Conservation (phyloP, 2,797 vertebrate species). For the Muraenolepis orangiensis region DNA sequence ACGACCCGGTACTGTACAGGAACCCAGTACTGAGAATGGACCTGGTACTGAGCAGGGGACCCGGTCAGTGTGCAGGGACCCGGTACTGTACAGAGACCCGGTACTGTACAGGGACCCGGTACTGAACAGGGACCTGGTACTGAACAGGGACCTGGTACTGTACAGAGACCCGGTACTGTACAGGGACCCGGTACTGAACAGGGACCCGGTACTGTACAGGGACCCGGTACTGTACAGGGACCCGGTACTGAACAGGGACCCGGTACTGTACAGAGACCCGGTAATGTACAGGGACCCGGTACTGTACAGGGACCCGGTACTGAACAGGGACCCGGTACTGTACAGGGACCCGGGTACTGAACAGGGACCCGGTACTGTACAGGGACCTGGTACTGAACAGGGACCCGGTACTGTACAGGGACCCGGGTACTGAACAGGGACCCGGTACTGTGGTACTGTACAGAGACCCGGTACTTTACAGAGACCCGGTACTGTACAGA, state of each 20-base stretch:
- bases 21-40: conserved; percentile 62
- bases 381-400: conserved; percentile 62
- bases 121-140: conserved; percentile 65
- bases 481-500: conserved; percentile 56
- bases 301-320: conserved; percentile 58
- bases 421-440: no score
- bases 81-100: no score
- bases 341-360: no score
- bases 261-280: no score
- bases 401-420: conserved; percentile 57
- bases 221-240: conserved; percentile 54
- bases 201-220: conserved; percentile 54
- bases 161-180: no score
- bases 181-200: conserved; percentile 62
- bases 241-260: conserved; percentile 62
- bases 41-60: conserved; percentile 70
- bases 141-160: conserved; percentile 64
- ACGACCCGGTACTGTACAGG: no score
- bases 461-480: no score
- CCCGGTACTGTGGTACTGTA: no score
- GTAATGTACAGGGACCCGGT: conserved; percentile 46
- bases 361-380: conserved; percentile 54
- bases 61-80: no score
- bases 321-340: conserved; percentile 64
- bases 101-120: conserved; percentile 46